Conservation (phyloP, 2,797 vertebrate species). For the Brachymystax lenok region DNA sequence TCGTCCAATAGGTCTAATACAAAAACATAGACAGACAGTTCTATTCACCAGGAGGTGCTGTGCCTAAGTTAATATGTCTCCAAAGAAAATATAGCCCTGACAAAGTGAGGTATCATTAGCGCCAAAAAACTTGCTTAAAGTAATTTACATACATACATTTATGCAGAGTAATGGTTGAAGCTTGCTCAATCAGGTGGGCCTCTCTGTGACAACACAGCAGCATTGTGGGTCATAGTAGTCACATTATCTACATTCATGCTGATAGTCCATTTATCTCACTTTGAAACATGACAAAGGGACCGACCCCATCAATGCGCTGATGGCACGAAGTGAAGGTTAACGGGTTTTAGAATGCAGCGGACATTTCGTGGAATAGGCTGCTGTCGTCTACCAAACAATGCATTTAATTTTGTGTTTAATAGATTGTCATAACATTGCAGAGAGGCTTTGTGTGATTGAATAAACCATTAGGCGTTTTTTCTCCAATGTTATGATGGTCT, state of each 20-base stretch:
- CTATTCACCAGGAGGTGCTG: too few species aligned
- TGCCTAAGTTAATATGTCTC: too few species aligned
- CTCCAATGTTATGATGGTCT: background rate
- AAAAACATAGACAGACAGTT: too few species aligned
- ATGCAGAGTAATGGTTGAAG: conserved; percentile 43
- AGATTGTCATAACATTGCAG: conserved; percentile 70
- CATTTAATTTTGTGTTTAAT: conserved; percentile 73
- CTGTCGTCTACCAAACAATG: conserved; percentile 57
- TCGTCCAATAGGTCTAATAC: too few species aligned
- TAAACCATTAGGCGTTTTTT: conserved; percentile 55
- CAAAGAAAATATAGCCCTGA: too few species aligned
- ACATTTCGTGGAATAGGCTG: conserved; percentile 49
- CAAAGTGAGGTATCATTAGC: too few species aligned
- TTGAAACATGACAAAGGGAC: conserved; percentile 59
- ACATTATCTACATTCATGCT: conserved; percentile 63
- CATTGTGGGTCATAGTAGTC: conserved; percentile 59
- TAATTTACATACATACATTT: conserved; percentile 49
- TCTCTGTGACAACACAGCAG: conserved; percentile 45
- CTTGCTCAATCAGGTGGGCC: conserved; percentile 51
- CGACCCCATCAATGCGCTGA: conserved; percentile 55
- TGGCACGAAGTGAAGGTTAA: conserved; percentile 66
- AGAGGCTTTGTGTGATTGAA: conserved; percentile 57
- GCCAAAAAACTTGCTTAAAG: conserved; percentile 31
- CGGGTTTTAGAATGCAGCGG: conserved; percentile 53
- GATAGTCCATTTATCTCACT: conserved; percentile 75